A percentile compares a stretch with the other conserved stretches of the same genome.
Evolutionary conservation across 2,797 vertebrate species (phyloP).

Genomic region (Rhynchotus rufescens): DNA sequence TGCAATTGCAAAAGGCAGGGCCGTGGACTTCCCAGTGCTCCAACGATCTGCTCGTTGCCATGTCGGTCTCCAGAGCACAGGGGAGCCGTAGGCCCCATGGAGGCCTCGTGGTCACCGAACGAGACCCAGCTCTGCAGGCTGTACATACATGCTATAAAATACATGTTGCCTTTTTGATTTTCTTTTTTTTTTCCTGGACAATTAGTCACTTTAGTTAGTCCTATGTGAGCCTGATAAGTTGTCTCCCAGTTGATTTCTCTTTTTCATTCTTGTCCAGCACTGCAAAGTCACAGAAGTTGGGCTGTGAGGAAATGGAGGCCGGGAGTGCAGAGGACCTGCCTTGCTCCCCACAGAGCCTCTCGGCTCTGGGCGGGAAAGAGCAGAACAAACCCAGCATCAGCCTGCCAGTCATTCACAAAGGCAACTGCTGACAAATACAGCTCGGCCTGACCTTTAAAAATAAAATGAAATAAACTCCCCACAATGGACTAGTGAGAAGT

Average conservation of each 20-base stretch:
- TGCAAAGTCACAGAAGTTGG: not conserved
- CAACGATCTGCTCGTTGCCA: accelerated
- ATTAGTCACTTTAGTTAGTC: not conserved
- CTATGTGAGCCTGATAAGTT: not conserved
- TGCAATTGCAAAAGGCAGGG: not conserved
- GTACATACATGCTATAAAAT: not conserved
- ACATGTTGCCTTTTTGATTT: not conserved
- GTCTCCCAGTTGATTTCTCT: not conserved
- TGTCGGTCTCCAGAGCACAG: not conserved
- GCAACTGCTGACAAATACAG: not conserved
- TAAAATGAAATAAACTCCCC: not conserved
- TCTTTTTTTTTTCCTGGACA: not conserved
- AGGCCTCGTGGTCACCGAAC: not conserved
- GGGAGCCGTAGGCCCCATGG: not conserved
- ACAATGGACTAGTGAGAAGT: not conserved
- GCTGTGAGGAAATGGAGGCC: not conserved
- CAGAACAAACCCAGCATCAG: not conserved
- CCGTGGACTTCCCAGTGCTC: not conserved
- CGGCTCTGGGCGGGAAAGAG: not conserved
- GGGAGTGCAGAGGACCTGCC: not conserved
- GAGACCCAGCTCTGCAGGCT: not conserved
- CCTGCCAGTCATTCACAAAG: not conserved
- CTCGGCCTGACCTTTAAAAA: not conserved
- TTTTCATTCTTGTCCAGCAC: not conserved
- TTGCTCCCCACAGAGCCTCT: not conserved